Evolutionary conservation across 2,888 invertebrate species (phyloP), one percentile per base, ranked within the genome.

Genomic region (Hofmannophila pseudospretella): DNA sequence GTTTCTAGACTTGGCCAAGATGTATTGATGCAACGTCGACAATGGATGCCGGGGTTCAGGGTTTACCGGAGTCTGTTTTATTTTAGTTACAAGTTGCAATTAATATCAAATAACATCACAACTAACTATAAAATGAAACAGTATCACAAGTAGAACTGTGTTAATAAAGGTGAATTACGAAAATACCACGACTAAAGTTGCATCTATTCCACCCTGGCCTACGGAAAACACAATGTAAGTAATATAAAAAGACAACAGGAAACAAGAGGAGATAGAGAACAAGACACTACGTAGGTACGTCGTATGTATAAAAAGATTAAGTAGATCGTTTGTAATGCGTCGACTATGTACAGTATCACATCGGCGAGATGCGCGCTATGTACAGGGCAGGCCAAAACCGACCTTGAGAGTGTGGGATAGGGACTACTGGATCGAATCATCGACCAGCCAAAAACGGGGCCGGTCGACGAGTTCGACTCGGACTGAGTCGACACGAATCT

Each of bases 301-400:
- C 5, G 5, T 7, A 67, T 56, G 76, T 77, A 79, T 72, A 72
- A 79, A 79, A 80, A 74, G 68, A 69, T 67, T 56, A 65, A 59
- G 68, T 51, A 56, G 54, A 57, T 60, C 66, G 23, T 23, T 45
- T 62, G 54, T 54, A 56, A 47, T 54, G 58, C 45, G n/a, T 48
- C 54, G 44, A 56, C 42, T 80, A 80, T 80, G 64, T 80, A 80
- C 80, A 80, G 59, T 70, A 77, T 75, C 71, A 74, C 79, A 73
- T 66, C 62, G 61, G 69, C 51, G 63, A 61, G 54, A 54, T 45
- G 54, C 51, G 54, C 56, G 23, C 23, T 52, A 52, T 51, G 42
- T 54, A 54, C 58, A 53, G 16, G 16, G 16, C 16, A 16, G 16
- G 16, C 16, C 16, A 16, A 16, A 4, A 16, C 5, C 16, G 16